Percentiles rank a stretch among this genome's conserved stretches.
Conservation (phyloP, 2,888 invertebrate species). For the Agriopis marginaria region DNA sequence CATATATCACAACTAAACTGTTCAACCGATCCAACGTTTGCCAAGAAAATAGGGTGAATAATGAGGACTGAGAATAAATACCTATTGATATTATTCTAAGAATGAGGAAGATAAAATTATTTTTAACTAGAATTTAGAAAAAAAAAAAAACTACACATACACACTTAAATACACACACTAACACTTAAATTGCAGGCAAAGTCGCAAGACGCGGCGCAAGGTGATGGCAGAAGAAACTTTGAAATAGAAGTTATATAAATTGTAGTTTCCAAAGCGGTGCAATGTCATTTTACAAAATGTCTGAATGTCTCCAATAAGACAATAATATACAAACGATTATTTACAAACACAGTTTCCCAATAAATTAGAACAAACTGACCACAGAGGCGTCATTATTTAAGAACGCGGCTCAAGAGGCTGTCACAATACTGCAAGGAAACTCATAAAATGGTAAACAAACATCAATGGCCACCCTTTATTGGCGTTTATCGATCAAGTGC, state of each 20-base stretch:
- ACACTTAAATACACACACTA: too few relatives aligned
- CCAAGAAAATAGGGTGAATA: too few relatives aligned
- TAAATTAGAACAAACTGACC: constrained; percentile 12
- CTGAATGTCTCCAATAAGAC: constrained; percentile 5
- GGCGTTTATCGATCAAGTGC: constrained; percentile 52
- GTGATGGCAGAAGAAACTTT: background rate
- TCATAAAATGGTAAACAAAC: constrained; percentile 46
- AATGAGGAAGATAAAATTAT: too few relatives aligned
- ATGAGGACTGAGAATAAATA: too few relatives aligned
- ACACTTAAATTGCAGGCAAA: too few relatives aligned
- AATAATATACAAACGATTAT: background rate
- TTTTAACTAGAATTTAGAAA: too few relatives aligned
- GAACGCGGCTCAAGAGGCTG: constrained; percentile 16
- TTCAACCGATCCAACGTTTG: too few relatives aligned
- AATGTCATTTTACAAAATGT: background rate
- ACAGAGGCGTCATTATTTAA: constrained; percentile 18
- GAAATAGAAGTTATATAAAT: background rate
- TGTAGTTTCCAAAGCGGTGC: background rate
- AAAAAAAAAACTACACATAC: too few relatives aligned
- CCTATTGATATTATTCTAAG: too few relatives aligned
- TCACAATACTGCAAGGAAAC: constrained; percentile 25
- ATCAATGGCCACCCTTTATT: constrained; percentile 42
- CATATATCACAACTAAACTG: too few relatives aligned
- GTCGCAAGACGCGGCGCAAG: too few relatives aligned
- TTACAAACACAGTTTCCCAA: constrained; percentile 6